Evolutionary conservation across 2,888 invertebrate genomes (phyloP).

Genomic region (Orthosia gracilis): DNA sequence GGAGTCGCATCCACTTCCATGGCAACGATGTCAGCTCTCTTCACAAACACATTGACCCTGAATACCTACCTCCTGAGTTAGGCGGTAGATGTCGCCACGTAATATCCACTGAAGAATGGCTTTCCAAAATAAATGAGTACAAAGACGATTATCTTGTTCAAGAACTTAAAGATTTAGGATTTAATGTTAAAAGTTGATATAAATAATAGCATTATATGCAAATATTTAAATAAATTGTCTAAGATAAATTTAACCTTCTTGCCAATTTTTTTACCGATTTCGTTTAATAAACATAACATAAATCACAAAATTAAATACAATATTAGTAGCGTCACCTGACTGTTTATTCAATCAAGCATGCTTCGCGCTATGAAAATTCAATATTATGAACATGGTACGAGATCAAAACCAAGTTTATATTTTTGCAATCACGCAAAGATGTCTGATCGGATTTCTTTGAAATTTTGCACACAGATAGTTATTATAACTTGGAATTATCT

Average conservation of each 20-base stretch:
- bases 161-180: constrained; percentile 92
- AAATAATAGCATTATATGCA: not conserved
- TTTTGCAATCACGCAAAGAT: no score
- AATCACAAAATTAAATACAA: no score
- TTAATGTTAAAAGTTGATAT: constrained; percentile 72
- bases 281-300: not conserved
- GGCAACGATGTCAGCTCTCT: constrained; percentile 83
- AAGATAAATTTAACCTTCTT: constrained; percentile 8
- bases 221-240: not conserved
- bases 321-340: not conserved
- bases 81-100: constrained; percentile 89
- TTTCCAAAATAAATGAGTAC: constrained; percentile 88
- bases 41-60: constrained; percentile 82
- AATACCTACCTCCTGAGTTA: constrained; percentile 83
- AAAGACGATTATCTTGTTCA: constrained; percentile 90
- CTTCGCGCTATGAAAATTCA: not conserved
- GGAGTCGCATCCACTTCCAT: constrained; percentile 87
- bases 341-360: not conserved
- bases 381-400: not conserved
- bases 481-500: no score
- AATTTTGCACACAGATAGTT: no score
- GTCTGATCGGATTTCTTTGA: no score
- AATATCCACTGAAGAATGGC: constrained; percentile 92
- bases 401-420: no score
- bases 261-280: not conserved